Conservation (phyloP, 1,140 invertebrate genomes). For the Lepidurus apus region DNA sequence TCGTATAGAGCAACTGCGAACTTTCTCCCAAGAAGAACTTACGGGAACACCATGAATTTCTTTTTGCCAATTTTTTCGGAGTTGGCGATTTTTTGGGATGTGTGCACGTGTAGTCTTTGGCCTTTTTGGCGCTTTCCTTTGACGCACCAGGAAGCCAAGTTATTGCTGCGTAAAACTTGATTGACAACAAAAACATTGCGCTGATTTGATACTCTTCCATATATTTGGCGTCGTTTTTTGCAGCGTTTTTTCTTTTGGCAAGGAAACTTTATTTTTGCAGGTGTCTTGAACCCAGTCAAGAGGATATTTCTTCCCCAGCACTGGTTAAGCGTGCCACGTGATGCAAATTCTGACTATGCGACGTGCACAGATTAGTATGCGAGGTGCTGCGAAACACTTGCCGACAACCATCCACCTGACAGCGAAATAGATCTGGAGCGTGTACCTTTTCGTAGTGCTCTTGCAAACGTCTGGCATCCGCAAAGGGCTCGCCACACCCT, state of each 20-base stretch:
- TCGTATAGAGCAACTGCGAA: not conserved
- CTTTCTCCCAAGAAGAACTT: not conserved
- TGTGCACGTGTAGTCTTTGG: not conserved
- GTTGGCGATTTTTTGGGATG: not conserved
- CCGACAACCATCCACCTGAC: conserved; percentile 17
- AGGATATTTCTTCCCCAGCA: conserved; percentile 1
- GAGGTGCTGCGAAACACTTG: conserved; percentile 20
- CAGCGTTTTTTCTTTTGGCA: not conserved
- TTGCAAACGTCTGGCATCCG: conserved; percentile 55
- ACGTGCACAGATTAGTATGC: conserved; percentile 18
- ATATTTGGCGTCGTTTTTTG: not conserved
- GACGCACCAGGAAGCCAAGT: not conserved
- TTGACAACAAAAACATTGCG: not conserved
- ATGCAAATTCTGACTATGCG: conserved; percentile 19
- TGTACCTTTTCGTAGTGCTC: conserved; percentile 63
- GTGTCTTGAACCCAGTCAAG: not conserved
- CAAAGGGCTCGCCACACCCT: conserved; percentile 57
- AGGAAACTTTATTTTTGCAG: not conserved
- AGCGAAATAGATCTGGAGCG: conserved; percentile 47
- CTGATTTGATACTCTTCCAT: not conserved
- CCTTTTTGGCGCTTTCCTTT: conserved; percentile 9
- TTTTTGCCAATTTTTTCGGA: not conserved
- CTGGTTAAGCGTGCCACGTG: conserved; percentile 16
- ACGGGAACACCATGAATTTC: not conserved
- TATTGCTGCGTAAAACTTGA: not conserved